Conservation (phyloP, 2,797 vertebrate species). For the Tragelaphus oryx region DNA sequence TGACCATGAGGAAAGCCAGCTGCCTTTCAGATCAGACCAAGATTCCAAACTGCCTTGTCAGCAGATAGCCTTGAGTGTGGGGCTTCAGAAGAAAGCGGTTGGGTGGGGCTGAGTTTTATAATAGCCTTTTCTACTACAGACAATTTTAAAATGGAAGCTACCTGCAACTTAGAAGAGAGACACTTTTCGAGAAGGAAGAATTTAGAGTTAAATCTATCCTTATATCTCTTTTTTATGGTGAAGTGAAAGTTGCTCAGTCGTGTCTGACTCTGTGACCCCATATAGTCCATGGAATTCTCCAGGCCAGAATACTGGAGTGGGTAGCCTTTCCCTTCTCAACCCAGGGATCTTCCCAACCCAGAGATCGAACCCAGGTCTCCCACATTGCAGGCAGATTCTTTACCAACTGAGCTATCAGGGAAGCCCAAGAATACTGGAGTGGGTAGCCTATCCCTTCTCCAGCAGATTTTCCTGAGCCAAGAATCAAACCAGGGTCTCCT, state of each 20-base stretch:
- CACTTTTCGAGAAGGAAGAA: background rate
- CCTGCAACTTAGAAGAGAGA: background rate
- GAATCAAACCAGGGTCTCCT: accelerated
- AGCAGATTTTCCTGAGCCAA: no score
- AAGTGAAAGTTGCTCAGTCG: no score
- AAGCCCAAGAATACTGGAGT: no score
- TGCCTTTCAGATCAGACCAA: background rate
- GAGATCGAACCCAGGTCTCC: no score
- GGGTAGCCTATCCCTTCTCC: no score
- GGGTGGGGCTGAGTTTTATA: background rate
- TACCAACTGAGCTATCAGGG: no score
- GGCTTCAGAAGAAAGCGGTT: background rate
- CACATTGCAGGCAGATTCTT: no score
- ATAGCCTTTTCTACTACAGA: background rate
- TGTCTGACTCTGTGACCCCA: no score
- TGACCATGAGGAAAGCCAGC: background rate
- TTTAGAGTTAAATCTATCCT: background rate
- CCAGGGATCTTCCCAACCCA: no score
- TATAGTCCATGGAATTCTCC: no score
- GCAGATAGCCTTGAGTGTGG: background rate
- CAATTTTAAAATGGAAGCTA: background rate
- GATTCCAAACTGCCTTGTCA: background rate
- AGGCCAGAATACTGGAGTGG: no score
- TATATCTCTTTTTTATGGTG: background rate
- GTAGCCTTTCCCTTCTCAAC: no score